Base-by-base conservation (phyloP, 2,888 invertebrate species). In the Octodonta nipae region DNA sequence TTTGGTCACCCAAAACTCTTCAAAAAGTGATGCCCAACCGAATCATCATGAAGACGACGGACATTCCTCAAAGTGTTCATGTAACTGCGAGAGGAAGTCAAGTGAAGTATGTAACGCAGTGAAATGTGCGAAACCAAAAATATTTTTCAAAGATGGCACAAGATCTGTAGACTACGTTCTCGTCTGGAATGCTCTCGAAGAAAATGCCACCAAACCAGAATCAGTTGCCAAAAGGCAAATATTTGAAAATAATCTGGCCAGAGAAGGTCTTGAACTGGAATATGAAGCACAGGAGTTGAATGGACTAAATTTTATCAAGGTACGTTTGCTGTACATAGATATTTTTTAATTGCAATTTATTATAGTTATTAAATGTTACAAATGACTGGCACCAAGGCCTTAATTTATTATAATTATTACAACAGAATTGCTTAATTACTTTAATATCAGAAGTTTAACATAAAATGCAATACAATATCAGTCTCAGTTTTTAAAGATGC, bases 241-340 rank as follows among this genome's bases (percentile, higher is more conserved):
- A 15, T 86, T 81, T 56, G 81, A 86, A 52, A 60, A 63, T 36
- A 83, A 83, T 60, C 67, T 87, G 31, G 64, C 70, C 37, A 67
- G 67, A 12, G 84, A 86, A 54, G 86, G 86, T 0, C 58, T 87
- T 28, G 69, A 80, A 46, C 57, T 85, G 35, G 86, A 87, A 55
- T 65, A 72, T 37, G 81, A 78, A 44, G 65, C 69, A 28, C 70
- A 75, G 11, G 74, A 75, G 37, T 68, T 61, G 15, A 67, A 77
- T 43, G 78, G 79, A 35, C 66, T 86, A 33, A 71, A 78, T 60
- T 88, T 87, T 63, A 70, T 86, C 41, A 92, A 78, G 65, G 78
- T 76, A 44, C 30, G 22, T n/a, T n/a, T n/a, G n/a, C n/a, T n/a
- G n/a, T n/a, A n/a, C n/a, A n/a, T n/a, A n/a, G n/a, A n/a, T n/a